A percentile compares a stretch with the other conserved stretches of the same genome.
Evolutionary conservation across 2,888 invertebrate species (phyloP).

Genomic region (Synanthedon formicaeformis): DNA sequence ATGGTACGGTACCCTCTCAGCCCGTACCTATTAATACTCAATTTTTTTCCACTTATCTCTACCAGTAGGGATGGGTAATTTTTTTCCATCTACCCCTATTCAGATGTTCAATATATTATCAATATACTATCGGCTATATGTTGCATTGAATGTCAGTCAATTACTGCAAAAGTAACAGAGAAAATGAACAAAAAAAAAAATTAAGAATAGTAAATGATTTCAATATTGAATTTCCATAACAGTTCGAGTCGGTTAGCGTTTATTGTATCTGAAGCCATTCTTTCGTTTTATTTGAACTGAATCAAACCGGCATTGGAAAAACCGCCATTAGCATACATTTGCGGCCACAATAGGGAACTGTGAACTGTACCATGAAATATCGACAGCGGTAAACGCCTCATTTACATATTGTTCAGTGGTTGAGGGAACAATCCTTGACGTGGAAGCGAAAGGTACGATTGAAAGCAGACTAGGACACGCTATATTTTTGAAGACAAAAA

Average conservation of each 20-base stretch:
- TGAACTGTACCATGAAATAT: conserved; percentile 20
- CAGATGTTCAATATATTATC: too few relatives aligned
- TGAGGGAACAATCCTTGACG: background rate
- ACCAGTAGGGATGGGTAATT: too few relatives aligned
- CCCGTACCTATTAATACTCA: too few relatives aligned
- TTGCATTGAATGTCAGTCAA: too few relatives aligned
- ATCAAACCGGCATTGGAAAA: conserved; percentile 9
- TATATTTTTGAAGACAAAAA: too few relatives aligned
- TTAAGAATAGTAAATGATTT: too few relatives aligned
- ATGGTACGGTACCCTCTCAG: too few relatives aligned
- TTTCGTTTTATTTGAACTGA: conserved; percentile 6
- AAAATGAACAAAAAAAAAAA: too few relatives aligned
- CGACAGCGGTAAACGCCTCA: conserved; percentile 19
- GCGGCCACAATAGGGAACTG: conserved; percentile 17
- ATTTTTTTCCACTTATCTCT: too few relatives aligned
- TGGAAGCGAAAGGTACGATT: background rate
- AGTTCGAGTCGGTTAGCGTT: background rate
- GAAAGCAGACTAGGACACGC: background rate
- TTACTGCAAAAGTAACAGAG: too few relatives aligned
- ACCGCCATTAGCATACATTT: conserved; percentile 25
- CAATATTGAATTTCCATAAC: background rate
- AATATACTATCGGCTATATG: too few relatives aligned
- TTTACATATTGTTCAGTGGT: conserved; percentile 26
- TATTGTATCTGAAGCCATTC: background rate
- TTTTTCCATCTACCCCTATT: too few relatives aligned